Evolutionary conservation across 2,113 vertebrate species (phyloP).

Genomic region (Laticauda colubrina): DNA sequence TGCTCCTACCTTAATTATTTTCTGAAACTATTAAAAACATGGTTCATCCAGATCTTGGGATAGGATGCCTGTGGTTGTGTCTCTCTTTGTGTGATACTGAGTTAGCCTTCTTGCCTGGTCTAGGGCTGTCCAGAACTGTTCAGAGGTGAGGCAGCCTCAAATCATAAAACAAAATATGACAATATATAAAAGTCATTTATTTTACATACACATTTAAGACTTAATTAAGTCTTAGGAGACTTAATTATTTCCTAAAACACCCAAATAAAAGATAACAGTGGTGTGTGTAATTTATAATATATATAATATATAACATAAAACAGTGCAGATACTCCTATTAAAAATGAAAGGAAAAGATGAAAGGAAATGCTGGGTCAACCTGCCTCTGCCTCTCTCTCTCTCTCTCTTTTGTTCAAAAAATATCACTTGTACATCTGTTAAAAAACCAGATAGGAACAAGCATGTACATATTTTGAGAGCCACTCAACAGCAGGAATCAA

Average conservation of each 20-base stretch:
- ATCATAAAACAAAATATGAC: not conserved
- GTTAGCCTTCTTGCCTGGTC: not conserved
- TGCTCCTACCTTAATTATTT: not conserved
- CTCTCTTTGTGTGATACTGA: not conserved
- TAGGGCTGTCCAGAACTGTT: not conserved
- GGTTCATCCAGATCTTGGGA: not conserved
- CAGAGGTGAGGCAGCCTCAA: not conserved
- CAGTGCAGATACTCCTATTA: not conserved
- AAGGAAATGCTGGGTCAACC: slow-evolving; percentile 24
- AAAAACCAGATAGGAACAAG: slow-evolving; percentile 41
- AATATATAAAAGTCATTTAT: slow-evolving; percentile 37
- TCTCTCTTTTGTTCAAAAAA: slow-evolving; percentile 8
- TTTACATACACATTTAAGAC: slow-evolving; percentile 13
- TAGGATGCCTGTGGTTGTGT: not conserved
- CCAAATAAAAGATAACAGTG: not conserved
- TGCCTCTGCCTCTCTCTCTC: slow-evolving; percentile 15
- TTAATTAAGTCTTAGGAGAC: not conserved
- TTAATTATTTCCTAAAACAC: not conserved
- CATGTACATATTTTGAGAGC: slow-evolving; percentile 39
- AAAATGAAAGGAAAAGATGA: slow-evolving; percentile 25
- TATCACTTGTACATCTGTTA: slow-evolving; percentile 36
- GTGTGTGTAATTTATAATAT: not conserved
- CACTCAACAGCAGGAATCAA: slow-evolving; percentile 30
- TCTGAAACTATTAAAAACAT: not conserved
- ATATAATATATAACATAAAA: not conserved